Evolutionary conservation across 2,888 invertebrate species (phyloP).

Genomic region (Laspeyria flexula): DNA sequence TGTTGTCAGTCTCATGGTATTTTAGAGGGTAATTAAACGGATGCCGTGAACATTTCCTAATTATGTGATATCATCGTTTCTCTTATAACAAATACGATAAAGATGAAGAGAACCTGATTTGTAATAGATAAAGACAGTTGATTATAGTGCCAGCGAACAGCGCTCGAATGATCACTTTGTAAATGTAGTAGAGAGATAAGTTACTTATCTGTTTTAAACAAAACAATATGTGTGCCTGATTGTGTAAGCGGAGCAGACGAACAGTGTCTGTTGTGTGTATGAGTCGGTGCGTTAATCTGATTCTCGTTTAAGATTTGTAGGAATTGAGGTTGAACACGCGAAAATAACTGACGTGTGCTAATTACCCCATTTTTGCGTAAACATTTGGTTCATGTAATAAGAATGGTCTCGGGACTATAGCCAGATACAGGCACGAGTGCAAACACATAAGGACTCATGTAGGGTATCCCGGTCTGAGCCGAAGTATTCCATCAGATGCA

Average conservation of each 20-base stretch:
- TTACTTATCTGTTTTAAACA: conserved; percentile 19
- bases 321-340: conserved; percentile 18
- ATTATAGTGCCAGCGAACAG: conserved; percentile 14
- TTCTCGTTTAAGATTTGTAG: conserved; percentile 16
- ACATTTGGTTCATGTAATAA: conserved; percentile 8
- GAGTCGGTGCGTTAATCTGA: conserved; percentile 10
- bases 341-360: conserved; percentile 29
- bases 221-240: conserved; percentile 7
- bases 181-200: conserved; percentile 12
- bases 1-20: conserved; percentile 12
- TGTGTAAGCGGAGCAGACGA: neutral
- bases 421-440: neutral
- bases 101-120: conserved; percentile 1
- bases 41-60: conserved; percentile 14
- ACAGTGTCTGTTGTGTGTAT: conserved; percentile 10
- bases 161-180: conserved; percentile 8
- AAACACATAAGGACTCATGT: too few relatives aligned
- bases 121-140: conserved; percentile 12
- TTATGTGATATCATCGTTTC: conserved; percentile 1
- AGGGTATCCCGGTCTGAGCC: neutral
- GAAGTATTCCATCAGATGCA: conserved; percentile 17
- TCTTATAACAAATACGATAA: neutral
- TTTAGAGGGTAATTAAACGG: conserved; percentile 18
- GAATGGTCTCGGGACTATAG: neutral
- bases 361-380: conserved; percentile 23